Evolutionary conservation across 1,140 invertebrate genomes (phyloP).

Genomic region (Mercenaria mercenaria): DNA sequence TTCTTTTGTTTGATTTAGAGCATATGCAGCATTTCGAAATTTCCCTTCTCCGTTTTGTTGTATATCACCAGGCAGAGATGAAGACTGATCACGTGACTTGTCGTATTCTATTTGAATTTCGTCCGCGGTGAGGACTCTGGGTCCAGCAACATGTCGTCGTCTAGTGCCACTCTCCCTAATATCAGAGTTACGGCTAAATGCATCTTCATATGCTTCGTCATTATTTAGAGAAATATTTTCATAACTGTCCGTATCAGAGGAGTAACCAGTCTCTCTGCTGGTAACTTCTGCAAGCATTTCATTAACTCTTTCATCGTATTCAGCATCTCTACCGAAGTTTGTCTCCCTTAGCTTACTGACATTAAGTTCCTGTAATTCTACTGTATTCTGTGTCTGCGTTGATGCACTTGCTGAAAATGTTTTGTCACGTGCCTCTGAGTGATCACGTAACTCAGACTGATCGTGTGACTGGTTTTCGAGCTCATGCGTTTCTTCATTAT

Average conservation of each 20-base stretch:
- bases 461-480: background rate
- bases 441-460: background rate
- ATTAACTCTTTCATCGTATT: background rate
- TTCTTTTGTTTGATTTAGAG: background rate
- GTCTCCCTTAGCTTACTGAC: constrained; percentile 11
- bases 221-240: constrained; percentile 33
- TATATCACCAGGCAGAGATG: background rate
- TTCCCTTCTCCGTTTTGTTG: background rate
- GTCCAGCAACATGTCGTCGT: background rate
- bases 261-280: constrained; percentile 48
- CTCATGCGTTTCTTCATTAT: constrained; percentile 15
- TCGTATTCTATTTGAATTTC: constrained; percentile 48
- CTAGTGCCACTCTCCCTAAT: background rate
- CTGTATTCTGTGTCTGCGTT: background rate
- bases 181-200: background rate
- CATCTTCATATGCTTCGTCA: background rate
- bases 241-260: constrained; percentile 39
- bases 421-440: background rate
- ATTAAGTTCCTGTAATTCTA: constrained; percentile 2
- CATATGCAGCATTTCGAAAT: background rate
- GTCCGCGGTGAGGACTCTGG: background rate
- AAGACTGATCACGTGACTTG: background rate
- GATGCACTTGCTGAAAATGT: background rate
- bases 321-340: background rate
- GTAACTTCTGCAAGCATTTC: constrained; percentile 54